These are phyloP conservation scores for Rhizomys pruinosus DNA, from an alignment of 2,113 vertebrate genomes.

Conservation along the genomic window DNA sequence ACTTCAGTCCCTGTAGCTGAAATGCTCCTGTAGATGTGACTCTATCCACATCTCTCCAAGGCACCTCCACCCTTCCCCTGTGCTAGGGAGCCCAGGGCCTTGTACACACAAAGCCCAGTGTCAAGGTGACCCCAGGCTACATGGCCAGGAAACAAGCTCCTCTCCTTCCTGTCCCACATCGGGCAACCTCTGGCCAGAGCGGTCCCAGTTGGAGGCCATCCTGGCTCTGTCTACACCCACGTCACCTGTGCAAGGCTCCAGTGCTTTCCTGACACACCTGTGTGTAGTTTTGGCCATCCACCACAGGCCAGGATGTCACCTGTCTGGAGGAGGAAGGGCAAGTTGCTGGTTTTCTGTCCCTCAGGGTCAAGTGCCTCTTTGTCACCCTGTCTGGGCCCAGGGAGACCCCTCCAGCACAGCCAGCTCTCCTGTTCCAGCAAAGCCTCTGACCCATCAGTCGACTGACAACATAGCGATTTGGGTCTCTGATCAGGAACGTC, in stretches of 20 bases:
- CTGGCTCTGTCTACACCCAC: background rate
- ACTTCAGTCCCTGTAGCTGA: background rate
- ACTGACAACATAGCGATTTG: background rate
- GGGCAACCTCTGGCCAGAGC: background rate
- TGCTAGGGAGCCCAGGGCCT: background rate
- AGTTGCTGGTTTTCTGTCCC: background rate
- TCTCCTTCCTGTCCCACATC: background rate
- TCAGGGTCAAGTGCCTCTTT: background rate
- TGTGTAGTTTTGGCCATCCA: background rate
- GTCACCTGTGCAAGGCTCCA: background rate
- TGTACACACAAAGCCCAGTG: background rate
- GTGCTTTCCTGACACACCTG: background rate
- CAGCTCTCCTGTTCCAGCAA: background rate
- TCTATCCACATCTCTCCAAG: background rate
- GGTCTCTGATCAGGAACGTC: too few species aligned
- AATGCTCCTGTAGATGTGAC: background rate
- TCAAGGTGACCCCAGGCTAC: background rate
- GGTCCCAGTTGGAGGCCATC: too few species aligned
- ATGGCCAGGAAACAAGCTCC: background rate
- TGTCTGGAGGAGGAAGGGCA: background rate
- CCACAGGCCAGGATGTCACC: background rate
- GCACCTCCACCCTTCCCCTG: background rate
- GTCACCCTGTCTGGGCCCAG: background rate
- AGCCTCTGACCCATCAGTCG: background rate
- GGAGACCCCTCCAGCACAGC: background rate